A percentile compares a stretch with the other conserved stretches of the same genome.
Conservation (phyloP, 2,888 invertebrate genomes). For the Magallana nippona region DNA sequence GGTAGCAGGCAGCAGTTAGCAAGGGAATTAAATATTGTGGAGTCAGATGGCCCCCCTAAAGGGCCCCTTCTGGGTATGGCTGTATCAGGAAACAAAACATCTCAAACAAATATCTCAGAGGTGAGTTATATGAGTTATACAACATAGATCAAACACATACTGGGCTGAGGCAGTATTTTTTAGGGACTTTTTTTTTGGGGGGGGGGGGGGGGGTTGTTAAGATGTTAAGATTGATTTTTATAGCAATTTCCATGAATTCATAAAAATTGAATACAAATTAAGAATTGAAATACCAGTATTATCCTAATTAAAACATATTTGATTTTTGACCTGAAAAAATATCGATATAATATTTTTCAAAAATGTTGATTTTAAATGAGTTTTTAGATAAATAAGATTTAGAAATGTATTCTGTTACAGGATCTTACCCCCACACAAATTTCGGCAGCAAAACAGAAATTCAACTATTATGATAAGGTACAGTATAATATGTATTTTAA, state of each 20-base stretch:
- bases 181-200: too few relatives aligned
- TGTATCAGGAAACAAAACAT: conserved; percentile 42
- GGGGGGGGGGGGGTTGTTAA: too few relatives aligned
- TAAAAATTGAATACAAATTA: too few relatives aligned
- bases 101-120: not conserved
- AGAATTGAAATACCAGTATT: too few relatives aligned
- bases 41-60: conserved; percentile 58
- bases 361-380: not conserved
- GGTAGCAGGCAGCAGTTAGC: conserved; percentile 67
- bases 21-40: conserved; percentile 69
- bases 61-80: conserved; percentile 68
- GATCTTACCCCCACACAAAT: conserved; percentile 71
- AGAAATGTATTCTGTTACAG: conserved; percentile 60
- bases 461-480: conserved; percentile 77
- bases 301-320: too few relatives aligned
- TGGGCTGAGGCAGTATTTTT: too few relatives aligned
- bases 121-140: not conserved
- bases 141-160: too few relatives aligned
- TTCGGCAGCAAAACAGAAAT: conserved; percentile 74
- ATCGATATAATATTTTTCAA: not conserved
- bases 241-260: too few relatives aligned
- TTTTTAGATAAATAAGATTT: not conserved
- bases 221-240: too few relatives aligned
- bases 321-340: too few relatives aligned
- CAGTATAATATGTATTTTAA: not conserved